These are phyloP conservation scores for Drosophila melanogaster DNA, from an alignment of 1,140 invertebrate species.

Conservation along the genomic window DNA sequence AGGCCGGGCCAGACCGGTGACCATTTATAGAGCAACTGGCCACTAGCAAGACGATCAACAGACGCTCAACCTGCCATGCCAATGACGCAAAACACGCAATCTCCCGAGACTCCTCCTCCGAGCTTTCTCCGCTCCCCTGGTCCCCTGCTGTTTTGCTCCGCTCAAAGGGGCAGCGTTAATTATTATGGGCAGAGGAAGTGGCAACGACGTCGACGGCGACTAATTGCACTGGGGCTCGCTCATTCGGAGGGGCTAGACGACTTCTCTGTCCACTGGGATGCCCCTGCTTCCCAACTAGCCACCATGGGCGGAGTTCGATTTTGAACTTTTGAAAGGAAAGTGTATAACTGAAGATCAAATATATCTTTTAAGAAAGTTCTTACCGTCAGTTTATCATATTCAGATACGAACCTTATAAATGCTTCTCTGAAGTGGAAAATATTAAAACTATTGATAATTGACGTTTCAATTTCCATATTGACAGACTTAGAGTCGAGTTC, in stretches of 20 bases:
- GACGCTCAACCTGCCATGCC: constrained; percentile 70
- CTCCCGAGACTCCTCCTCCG: constrained; percentile 17
- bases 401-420: too few relatives aligned
- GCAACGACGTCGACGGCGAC: constrained; percentile 60
- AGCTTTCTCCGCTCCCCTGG: constrained; percentile 51
- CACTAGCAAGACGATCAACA: constrained; percentile 77
- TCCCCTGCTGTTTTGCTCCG: constrained; percentile 57
- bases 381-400: too few relatives aligned
- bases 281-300: constrained; percentile 1
- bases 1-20: constrained; percentile 50
- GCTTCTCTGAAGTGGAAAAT: too few relatives aligned
- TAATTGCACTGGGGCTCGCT: constrained; percentile 63
- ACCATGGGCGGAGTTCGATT: background rate
- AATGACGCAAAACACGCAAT: constrained; percentile 79
- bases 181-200: constrained; percentile 79
- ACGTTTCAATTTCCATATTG: too few relatives aligned
- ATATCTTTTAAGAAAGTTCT: too few relatives aligned
- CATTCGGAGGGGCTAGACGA: constrained; percentile 50
- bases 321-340: too few relatives aligned
- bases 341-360: too few relatives aligned
- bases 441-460: too few relatives aligned
- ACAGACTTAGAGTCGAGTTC: too few relatives aligned
- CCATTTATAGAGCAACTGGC: constrained; percentile 75
- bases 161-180: constrained; percentile 61
- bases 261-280: constrained; percentile 5